Evolutionary conservation across 2,888 invertebrate genomes (phyloP).

Genomic region (Melikaiella ostensackeni): DNA sequence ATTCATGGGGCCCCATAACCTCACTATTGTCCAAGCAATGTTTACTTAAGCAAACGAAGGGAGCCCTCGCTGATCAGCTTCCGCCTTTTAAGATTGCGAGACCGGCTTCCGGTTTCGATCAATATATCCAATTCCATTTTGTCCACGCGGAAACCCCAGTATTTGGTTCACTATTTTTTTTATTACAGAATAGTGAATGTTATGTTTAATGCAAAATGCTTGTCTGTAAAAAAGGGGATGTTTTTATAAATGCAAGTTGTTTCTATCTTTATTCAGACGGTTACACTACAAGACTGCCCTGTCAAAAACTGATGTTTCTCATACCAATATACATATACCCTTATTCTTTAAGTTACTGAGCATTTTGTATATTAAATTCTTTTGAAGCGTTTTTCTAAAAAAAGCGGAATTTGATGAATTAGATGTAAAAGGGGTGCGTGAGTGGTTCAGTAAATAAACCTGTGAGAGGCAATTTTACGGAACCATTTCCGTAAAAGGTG

Average conservation of each 20-base stretch:
- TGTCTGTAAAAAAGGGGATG: no score
- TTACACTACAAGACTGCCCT: no score
- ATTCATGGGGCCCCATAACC: conserved; percentile 49
- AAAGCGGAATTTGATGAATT: conserved; percentile 42
- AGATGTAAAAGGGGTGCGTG: conserved; percentile 53
- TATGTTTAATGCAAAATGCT: not conserved
- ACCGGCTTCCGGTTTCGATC: conserved; percentile 61
- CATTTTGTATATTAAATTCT: not conserved
- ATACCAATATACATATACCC: no score
- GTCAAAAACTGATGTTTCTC: no score
- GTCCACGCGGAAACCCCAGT: not conserved
- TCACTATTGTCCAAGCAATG: conserved; percentile 68
- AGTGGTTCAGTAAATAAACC: conserved; percentile 44
- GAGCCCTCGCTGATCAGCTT: conserved; percentile 55
- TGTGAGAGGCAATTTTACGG: conserved; percentile 62
- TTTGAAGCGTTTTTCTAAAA: not conserved
- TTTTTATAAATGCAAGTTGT: no score
- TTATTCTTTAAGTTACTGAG: not conserved
- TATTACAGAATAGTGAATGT: not conserved
- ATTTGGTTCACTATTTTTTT: not conserved
- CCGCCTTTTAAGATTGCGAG: conserved; percentile 59
- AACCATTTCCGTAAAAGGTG: conserved; percentile 60
- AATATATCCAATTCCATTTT: conserved; percentile 53
- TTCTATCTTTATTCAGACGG: no score
- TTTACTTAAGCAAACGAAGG: conserved; percentile 76